These are phyloP conservation scores for Sinotaia quadrata DNA, from an alignment of 2,888 invertebrate genomes.

Conservation along the genomic window DNA sequence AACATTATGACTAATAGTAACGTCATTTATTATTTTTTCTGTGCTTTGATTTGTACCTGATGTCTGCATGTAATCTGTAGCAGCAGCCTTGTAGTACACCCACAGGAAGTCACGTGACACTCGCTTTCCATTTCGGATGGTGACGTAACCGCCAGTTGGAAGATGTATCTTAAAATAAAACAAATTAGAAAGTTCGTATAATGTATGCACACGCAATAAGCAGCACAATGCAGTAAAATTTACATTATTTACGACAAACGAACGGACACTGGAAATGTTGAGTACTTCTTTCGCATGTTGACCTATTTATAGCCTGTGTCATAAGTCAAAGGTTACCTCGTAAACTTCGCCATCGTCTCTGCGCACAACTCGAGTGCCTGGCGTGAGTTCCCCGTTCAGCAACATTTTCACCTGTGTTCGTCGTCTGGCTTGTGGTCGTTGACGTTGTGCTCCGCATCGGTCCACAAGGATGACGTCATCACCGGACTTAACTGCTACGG, in stretches of 20 bases:
- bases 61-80: conserved; percentile 45
- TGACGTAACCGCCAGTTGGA: conserved; percentile 44
- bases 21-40: too few relatives aligned
- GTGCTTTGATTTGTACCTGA: conserved; percentile 37
- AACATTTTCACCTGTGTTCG: conserved; percentile 41
- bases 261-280: too few relatives aligned
- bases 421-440: neutral
- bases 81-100: conserved; percentile 43
- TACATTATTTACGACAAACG: too few relatives aligned
- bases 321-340: conserved; percentile 44
- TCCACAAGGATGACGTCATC: conserved; percentile 61
- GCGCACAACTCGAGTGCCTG: conserved; percentile 43
- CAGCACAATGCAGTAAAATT: too few relatives aligned
- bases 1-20: too few relatives aligned
- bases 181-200: neutral
- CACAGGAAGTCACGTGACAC: conserved; percentile 40
- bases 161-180: conserved; percentile 36
- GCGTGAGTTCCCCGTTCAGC: conserved; percentile 50
- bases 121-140: conserved; percentile 31
- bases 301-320: too few relatives aligned
- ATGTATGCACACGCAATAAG: too few relatives aligned
- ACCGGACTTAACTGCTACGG: conserved; percentile 50
- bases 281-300: too few relatives aligned
- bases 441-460: conserved; percentile 39
- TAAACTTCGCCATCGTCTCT: conserved; percentile 43